A percentile compares a stretch with the other conserved stretches of the same genome.
Conservation (phyloP, 2,888 invertebrate genomes). For the Phalangium opilio region DNA sequence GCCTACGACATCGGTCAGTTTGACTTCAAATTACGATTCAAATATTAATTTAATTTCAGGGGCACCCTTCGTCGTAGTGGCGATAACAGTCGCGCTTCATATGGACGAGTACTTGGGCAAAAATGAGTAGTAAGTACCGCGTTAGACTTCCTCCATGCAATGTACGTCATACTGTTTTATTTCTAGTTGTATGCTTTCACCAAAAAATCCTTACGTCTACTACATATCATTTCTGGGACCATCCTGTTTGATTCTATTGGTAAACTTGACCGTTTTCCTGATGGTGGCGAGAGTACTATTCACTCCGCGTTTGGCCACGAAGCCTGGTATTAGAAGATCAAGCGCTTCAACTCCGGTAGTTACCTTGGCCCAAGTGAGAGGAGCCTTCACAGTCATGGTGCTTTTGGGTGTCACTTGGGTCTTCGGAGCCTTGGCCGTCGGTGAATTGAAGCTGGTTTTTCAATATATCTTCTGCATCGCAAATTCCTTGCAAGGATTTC, state of each 20-base stretch:
- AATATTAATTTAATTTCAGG: conserved; percentile 26
- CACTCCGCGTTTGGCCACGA: conserved; percentile 22
- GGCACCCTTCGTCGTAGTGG: conserved; percentile 31
- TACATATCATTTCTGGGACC: conserved; percentile 34
- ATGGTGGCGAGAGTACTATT: conserved; percentile 29
- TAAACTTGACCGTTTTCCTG: conserved; percentile 33
- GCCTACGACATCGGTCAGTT: too few species aligned
- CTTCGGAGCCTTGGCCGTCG: conserved; percentile 26
- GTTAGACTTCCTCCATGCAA: not conserved
- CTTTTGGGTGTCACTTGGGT: conserved; percentile 28
- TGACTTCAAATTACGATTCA: too few species aligned
- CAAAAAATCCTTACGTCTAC: conserved; percentile 29
- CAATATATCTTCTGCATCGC: conserved; percentile 28
- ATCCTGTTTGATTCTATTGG: conserved; percentile 29
- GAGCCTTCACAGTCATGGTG: conserved; percentile 26
- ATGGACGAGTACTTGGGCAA: conserved; percentile 28
- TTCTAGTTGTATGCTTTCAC: conserved; percentile 33
- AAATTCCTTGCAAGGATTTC: conserved; percentile 28
- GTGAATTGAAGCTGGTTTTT: conserved; percentile 23
- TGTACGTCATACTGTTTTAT: not conserved
- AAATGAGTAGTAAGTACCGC: conserved; percentile 27
- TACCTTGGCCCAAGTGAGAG: conserved; percentile 20
- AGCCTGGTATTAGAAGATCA: conserved; percentile 5
- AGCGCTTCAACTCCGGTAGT: not conserved
- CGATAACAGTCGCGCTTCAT: conserved; percentile 28